A percentile compares a stretch with the other conserved stretches of the same genome.
Evolutionary conservation across 2,113 vertebrate species (phyloP).

Genomic region (Zosterops hypoxanthus): DNA sequence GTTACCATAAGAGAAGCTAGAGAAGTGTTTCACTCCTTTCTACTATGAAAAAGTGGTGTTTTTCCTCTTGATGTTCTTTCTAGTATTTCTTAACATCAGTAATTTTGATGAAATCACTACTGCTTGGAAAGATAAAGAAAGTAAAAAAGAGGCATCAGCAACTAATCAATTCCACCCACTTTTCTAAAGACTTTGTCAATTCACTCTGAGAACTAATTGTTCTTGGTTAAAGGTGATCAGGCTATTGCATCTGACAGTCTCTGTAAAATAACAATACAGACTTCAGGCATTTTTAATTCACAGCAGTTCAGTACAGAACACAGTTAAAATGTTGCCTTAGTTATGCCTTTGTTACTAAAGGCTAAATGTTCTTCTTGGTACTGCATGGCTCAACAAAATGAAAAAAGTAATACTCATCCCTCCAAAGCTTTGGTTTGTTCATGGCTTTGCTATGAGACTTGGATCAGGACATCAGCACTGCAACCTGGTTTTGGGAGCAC

Average conservation of each 20-base stretch:
- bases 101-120: not conserved
- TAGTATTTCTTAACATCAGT: not conserved
- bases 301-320: not conserved
- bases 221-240: not conserved
- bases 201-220: not conserved
- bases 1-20: not conserved
- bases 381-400: not conserved
- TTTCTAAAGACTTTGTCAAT: conserved; percentile 2
- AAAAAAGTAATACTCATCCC: not conserved
- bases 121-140: not conserved
- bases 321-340: not conserved
- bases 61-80: not conserved
- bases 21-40: not conserved
- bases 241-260: not conserved
- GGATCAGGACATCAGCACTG: not conserved
- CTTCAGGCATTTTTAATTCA: not conserved
- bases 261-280: not conserved
- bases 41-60: not conserved
- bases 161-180: conserved; percentile 20
- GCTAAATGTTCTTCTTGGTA: not conserved
- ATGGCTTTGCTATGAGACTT: not conserved
- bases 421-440: not conserved
- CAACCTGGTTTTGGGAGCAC: not conserved
- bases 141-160: not conserved
- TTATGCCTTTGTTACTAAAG: not conserved